Conservation (phyloP, 1,140 invertebrate species). For the Eriosoma lanigerum region DNA sequence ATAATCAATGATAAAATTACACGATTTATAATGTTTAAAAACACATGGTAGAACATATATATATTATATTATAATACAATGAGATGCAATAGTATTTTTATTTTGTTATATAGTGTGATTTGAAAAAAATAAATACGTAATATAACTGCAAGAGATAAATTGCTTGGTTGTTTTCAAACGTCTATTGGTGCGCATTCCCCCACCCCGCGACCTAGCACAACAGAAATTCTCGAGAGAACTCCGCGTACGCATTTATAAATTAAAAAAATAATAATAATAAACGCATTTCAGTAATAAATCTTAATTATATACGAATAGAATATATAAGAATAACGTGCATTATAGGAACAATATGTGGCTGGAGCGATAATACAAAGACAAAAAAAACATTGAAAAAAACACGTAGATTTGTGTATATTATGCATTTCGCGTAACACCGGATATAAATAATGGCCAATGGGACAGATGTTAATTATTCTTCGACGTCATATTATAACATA, state of each 20-base stretch:
- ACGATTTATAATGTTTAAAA: no score
- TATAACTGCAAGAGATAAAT: neutral
- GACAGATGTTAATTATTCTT: neutral
- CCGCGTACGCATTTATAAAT: neutral
- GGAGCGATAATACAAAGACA: neutral
- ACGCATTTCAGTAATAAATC: neutral
- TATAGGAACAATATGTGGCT: no score
- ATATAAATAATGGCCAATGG: neutral
- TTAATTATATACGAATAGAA: neutral
- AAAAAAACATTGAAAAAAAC: neutral
- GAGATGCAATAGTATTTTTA: no score
- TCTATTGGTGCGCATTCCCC: neutral
- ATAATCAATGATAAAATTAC: no score
- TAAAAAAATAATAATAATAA: neutral
- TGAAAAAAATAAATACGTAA: neutral
- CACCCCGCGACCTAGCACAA: slow-evolving; percentile 39
- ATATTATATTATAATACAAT: no score
- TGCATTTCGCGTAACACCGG: neutral
- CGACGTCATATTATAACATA: neutral
- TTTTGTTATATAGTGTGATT: neutral
- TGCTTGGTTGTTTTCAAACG: slow-evolving; percentile 1
- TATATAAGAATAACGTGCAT: neutral
- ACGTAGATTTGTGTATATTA: neutral
- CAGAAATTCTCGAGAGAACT: slow-evolving; percentile 36
- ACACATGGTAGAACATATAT: no score